Evolutionary conservation across 2,113 vertebrate species (phyloP).

Genomic region (Melospiza georgiana): DNA sequence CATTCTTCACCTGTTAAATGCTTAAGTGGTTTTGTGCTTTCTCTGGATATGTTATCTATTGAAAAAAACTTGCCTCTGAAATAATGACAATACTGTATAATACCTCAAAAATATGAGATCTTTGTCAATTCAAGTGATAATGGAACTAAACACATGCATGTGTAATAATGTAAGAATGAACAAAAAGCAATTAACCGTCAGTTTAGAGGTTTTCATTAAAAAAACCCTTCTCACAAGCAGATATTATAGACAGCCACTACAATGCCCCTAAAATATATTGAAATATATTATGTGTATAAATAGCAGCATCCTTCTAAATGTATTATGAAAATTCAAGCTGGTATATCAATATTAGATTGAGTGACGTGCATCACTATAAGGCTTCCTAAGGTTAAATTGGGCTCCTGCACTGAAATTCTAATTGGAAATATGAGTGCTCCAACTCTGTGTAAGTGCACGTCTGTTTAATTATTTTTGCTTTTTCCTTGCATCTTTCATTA

Average conservation of each 20-base stretch:
- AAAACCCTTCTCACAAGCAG: constrained; percentile 29
- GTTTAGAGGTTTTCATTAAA: constrained; percentile 46
- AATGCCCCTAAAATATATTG: constrained; percentile 14
- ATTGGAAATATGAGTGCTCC: constrained; percentile 79
- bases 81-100: neutral
- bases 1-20: neutral
- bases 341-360: constrained; percentile 67
- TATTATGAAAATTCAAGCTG: constrained; percentile 65
- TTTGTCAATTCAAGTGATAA: neutral
- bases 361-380: constrained; percentile 72
- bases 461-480: constrained; percentile 80
- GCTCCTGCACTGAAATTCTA: constrained; percentile 79
- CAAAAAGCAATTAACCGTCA: constrained; percentile 19
- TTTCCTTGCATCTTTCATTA: constrained; percentile 74
- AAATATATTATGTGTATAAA: constrained; percentile 61
- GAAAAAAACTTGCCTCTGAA: neutral
- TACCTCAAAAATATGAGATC: neutral
- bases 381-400: constrained; percentile 81
- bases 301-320: constrained; percentile 42
- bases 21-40: neutral
- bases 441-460: constrained; percentile 71
- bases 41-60: neutral
- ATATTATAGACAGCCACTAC: constrained; percentile 33
- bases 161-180: constrained; percentile 26
- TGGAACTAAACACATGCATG: neutral